These are phyloP conservation scores for Biston betularia DNA, from an alignment of 2,888 invertebrate genomes.

Conservation along the genomic window DNA sequence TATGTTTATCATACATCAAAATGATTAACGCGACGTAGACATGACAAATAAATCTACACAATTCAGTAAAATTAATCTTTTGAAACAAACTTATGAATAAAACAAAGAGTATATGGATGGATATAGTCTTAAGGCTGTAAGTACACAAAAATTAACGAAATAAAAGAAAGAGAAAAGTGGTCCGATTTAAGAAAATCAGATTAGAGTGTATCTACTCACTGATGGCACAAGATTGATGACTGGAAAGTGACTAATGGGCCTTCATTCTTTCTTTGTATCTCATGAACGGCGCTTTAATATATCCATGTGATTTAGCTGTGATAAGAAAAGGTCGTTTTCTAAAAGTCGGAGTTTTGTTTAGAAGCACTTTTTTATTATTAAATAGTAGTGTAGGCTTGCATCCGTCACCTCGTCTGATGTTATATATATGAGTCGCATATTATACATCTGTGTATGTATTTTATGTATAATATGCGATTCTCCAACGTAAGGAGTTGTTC, in stretches of 20 bases:
- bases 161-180: slow-evolving; percentile 31
- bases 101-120: background rate
- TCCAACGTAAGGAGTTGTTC: background rate
- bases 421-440: too few species aligned
- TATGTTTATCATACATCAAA: background rate
- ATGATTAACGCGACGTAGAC: background rate
- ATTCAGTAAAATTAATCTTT: background rate
- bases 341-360: slow-evolving; percentile 9
- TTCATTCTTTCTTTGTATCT: slow-evolving; percentile 41
- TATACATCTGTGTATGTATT: too few species aligned
- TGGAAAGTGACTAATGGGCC: slow-evolving; percentile 38
- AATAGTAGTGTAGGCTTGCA: background rate
- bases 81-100: background rate
- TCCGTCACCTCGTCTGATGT: too few species aligned
- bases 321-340: slow-evolving; percentile 32
- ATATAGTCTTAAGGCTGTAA: slow-evolving; percentile 4
- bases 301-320: slow-evolving; percentile 35
- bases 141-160: slow-evolving; percentile 26
- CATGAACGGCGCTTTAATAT: slow-evolving; percentile 37
- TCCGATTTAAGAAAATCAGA: slow-evolving; percentile 35
- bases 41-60: background rate
- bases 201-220: slow-evolving; percentile 35
- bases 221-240: slow-evolving; percentile 37
- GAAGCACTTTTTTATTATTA: background rate
- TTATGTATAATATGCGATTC: too few species aligned